Percentiles rank a stretch among this genome's conserved stretches.
Evolutionary conservation across 2,113 vertebrate genomes (phyloP).

Genomic region (Nothoprocta pentlandii): DNA sequence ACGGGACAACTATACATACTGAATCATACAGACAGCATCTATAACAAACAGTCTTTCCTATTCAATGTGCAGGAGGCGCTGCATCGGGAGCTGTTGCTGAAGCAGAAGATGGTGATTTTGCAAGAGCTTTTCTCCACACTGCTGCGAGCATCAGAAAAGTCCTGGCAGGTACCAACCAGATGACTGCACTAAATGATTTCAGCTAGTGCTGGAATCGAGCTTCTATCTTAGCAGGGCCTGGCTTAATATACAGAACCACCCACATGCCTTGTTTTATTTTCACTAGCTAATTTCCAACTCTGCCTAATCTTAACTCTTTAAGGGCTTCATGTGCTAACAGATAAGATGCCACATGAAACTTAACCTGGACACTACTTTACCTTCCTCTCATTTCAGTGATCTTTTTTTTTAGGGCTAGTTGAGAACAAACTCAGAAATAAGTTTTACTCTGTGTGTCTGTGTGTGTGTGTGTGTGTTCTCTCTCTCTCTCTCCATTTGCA

Average conservation of each 20-base stretch:
- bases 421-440: background rate
- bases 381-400: background rate
- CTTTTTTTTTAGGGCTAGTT: background rate
- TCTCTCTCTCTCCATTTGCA: background rate
- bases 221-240: rapidly evolving
- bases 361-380: background rate
- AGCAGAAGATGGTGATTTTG: slow-evolving; percentile 82
- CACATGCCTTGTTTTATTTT: rapidly evolving
- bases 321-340: background rate
- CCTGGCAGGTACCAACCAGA: slow-evolving; percentile 80
- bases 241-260: background rate
- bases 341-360: rapidly evolving
- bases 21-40: background rate
- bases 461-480: too few species aligned
- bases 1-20: too few species aligned
- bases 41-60: background rate
- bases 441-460: background rate
- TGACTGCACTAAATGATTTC: background rate
- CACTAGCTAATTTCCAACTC: background rate
- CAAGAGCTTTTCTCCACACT: slow-evolving; percentile 80
- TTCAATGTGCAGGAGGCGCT: slow-evolving; percentile 77
- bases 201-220: background rate
- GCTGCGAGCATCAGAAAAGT: slow-evolving; percentile 77
- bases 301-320: background rate
- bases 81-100: slow-evolving; percentile 80